A percentile compares a stretch with the other conserved stretches of the same genome.
Evolutionary conservation across 2,797 vertebrate species (phyloP).

Genomic region (Enteromius viviparus): DNA sequence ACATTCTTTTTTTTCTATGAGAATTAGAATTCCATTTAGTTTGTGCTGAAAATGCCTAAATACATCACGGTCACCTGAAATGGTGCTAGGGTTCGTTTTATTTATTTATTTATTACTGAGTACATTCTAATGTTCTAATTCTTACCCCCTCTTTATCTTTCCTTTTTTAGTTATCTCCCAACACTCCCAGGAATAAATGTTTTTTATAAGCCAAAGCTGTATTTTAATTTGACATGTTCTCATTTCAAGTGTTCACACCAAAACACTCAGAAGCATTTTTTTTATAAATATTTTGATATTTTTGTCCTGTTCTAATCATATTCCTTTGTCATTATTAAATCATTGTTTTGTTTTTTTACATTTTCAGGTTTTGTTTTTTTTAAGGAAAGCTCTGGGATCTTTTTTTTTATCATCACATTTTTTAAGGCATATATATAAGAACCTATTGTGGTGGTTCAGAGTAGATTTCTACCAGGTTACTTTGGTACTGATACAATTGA

Average conservation of each 20-base stretch:
- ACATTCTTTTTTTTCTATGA: neutral
- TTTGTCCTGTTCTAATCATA: slow-evolving; percentile 57
- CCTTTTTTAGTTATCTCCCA: slow-evolving; percentile 39
- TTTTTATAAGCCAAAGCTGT: slow-evolving; percentile 64
- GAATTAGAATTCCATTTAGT: neutral
- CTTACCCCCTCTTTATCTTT: slow-evolving; percentile 37
- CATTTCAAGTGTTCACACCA: slow-evolving; percentile 60
- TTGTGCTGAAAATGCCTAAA: neutral
- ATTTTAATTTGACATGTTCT: slow-evolving; percentile 64
- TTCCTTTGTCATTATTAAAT: slow-evolving; percentile 58
- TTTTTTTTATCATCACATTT: slow-evolving; percentile 56
- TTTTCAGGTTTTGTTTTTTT: slow-evolving; percentile 52
- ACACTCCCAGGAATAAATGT: slow-evolving; percentile 60
- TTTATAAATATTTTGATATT: slow-evolving; percentile 63
- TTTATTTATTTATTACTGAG: slow-evolving; percentile 41
- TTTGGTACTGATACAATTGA: slow-evolving; percentile 57
- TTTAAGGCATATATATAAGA: slow-evolving; percentile 56
- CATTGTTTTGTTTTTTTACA: slow-evolving; percentile 61
- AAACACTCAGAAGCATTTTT: slow-evolving; percentile 40
- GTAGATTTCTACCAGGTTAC: slow-evolving; percentile 51
- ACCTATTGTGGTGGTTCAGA: slow-evolving; percentile 58
- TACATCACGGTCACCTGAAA: neutral
- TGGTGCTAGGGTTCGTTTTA: slow-evolving; percentile 18
- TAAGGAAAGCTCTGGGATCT: slow-evolving; percentile 60
- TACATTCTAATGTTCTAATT: slow-evolving; percentile 47